Evolutionary conservation across 2,888 invertebrate species (phyloP), one percentile per base, ranked within the genome.

Genomic region (Sphinx pinastri): DNA sequence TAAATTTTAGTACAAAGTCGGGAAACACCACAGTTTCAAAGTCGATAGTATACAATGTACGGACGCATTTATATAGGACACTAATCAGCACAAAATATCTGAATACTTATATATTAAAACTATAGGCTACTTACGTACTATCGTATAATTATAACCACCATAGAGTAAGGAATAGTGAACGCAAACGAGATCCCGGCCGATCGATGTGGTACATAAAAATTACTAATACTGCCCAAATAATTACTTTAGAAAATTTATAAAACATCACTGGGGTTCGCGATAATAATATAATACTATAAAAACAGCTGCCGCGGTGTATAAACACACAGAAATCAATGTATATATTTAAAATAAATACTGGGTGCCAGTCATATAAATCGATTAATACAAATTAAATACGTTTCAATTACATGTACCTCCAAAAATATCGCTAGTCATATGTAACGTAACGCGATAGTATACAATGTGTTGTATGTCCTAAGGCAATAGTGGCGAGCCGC

Each of bases 141-240:
- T 92, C 92, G 92, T 94, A 94, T 92, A 91, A 88, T 89, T 91
- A 92, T 93, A 92, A 88, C 90, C 92, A 92, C 90, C 90, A 84
- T 88, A 88, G 76, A 88, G 84, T 89, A 83, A 63, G 83, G 83
- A 84, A 80, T 83, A 88, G 84, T 87, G 87, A 92, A 91, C 86
- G 81, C 82, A 85, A 86, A 87, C 88, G 92, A 92, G 92, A 92
- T 92, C 92, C 77, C 84, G 84, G 88, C 84, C 89, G 82, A 86
- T 87, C 84, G 85, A 83, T 85, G 86, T 85, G 77, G 80, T 81
- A 73, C 74, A 76, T 77, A 82, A 82, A 82, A 79, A 83, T 84
- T 84, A 89, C 82, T 92, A 93, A 93, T 93, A 93, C 93, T 92
- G 93, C 85, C 90, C 77, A 86, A 90, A 88, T 88, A 87, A 88